Conservation (phyloP, 2,888 invertebrate genomes). For the Chrysolina haemoptera region DNA sequence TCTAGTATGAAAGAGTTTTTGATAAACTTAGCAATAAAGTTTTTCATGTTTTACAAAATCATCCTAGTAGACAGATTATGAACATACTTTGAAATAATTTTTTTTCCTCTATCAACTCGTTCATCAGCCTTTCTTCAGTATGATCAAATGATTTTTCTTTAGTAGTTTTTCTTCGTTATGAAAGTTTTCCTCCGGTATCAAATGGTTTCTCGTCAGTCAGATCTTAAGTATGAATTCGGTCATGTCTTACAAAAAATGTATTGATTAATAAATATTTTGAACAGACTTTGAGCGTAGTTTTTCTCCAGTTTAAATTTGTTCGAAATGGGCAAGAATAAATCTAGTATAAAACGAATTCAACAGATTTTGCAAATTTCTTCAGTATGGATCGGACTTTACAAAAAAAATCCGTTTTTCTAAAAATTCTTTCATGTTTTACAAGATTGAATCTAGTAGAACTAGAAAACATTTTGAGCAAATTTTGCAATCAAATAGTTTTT, state of each 20-base stretch:
- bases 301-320: background rate
- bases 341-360: background rate
- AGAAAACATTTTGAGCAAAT: background rate
- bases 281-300: background rate
- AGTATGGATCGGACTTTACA: background rate
- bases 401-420: background rate
- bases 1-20: too few relatives aligned
- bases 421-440: background rate
- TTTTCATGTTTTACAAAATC: too few relatives aligned
- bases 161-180: too few relatives aligned
- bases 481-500: background rate
- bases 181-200: too few relatives aligned
- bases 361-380: background rate
- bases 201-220: too few relatives aligned
- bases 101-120: too few relatives aligned
- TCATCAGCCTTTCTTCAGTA: too few relatives aligned
- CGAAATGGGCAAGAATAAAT: background rate
- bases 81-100: too few relatives aligned
- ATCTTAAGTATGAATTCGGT: background rate
- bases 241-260: background rate
- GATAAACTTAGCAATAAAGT: too few relatives aligned
- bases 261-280: too few relatives aligned
- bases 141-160: too few relatives aligned
- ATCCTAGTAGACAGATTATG: too few relatives aligned
- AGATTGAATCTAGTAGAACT: background rate